A percentile compares a stretch with the other conserved stretches of the same genome.
Conservation (phyloP, 2,888 invertebrate species). For the Stenotaenia linearis region DNA sequence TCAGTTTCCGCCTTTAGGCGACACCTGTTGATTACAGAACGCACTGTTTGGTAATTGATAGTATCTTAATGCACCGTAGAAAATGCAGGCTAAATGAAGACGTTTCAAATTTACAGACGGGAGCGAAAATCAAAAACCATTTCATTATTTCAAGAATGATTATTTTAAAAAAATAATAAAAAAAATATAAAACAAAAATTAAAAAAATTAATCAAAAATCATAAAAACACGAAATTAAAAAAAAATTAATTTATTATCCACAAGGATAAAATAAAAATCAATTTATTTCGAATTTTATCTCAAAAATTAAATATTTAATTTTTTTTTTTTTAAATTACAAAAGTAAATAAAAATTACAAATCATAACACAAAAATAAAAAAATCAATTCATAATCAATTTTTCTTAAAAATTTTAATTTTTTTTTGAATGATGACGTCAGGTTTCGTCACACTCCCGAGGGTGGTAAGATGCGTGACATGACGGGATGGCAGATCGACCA, state of each 20-base stretch:
- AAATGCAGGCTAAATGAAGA: not conserved
- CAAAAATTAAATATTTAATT: too few species aligned
- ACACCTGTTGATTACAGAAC: constrained; percentile 11
- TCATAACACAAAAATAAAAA: too few species aligned
- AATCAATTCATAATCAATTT: not conserved
- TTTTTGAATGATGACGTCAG: not conserved
- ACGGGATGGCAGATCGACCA: not conserved
- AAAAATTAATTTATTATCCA: not conserved
- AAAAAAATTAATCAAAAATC: not conserved
- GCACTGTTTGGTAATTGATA: constrained; percentile 11
- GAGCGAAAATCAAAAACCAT: not conserved
- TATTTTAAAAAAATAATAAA: too few species aligned
- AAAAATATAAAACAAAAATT: not conserved
- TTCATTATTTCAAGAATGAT: not conserved
- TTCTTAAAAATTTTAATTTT: not conserved
- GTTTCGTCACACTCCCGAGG: not conserved
- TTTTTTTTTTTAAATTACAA: too few species aligned
- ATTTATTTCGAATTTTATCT: too few species aligned
- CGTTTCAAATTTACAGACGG: not conserved
- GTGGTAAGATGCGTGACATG: not conserved
- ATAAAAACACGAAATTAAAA: not conserved
- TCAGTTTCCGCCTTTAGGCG: not conserved
- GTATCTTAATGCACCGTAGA: not conserved
- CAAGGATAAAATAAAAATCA: too few species aligned
- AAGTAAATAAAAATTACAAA: not conserved